Evolutionary conservation across 92 coral and sea anemone species (phyloP).

Genomic region (Virgularia gustaviana): DNA sequence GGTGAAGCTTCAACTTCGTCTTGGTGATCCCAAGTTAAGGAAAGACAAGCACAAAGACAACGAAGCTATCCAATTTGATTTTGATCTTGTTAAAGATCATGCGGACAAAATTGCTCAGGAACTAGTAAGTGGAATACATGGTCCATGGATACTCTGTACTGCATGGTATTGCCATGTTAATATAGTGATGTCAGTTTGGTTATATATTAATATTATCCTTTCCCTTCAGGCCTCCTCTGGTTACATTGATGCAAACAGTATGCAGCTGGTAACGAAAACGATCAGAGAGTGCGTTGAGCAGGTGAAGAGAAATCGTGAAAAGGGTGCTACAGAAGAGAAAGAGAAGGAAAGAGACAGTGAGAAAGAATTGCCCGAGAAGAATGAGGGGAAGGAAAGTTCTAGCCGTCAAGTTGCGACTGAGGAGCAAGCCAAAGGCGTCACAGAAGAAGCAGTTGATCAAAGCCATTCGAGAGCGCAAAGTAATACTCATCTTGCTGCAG

Average conservation of each 20-base stretch:
- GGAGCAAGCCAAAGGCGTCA: constrained; percentile 20
- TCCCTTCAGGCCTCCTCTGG: constrained; percentile 75
- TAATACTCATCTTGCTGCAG: constrained; percentile 14
- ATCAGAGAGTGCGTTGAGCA: constrained; percentile 80
- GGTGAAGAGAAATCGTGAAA: constrained; percentile 64
- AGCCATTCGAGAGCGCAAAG: constrained; percentile 48
- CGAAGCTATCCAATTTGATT: constrained; percentile 96
- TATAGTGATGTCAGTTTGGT: neutral
- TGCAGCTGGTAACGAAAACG: constrained; percentile 74
- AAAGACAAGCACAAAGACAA: constrained; percentile 95
- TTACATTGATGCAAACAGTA: constrained; percentile 83
- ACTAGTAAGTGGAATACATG: constrained; percentile 72
- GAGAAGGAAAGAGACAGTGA: constrained; percentile 61
- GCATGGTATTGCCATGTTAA: neutral
- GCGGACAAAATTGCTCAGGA: constrained; percentile 88
- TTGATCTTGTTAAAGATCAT: constrained; percentile 80
- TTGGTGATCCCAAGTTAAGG: constrained; percentile 87
- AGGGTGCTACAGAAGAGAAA: constrained; percentile 61
- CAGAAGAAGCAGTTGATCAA: constrained; percentile 56
- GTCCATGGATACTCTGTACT: neutral
- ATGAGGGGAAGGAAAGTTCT: neutral
- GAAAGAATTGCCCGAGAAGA: constrained; percentile 23
- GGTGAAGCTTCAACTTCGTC: constrained; percentile 75
- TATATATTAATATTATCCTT: no score
- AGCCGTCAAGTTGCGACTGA: constrained; percentile 4